Evolutionary conservation across 2,797 vertebrate species (phyloP), one percentile per base, ranked within the genome.

Genomic region (Hirundo rustica): DNA sequence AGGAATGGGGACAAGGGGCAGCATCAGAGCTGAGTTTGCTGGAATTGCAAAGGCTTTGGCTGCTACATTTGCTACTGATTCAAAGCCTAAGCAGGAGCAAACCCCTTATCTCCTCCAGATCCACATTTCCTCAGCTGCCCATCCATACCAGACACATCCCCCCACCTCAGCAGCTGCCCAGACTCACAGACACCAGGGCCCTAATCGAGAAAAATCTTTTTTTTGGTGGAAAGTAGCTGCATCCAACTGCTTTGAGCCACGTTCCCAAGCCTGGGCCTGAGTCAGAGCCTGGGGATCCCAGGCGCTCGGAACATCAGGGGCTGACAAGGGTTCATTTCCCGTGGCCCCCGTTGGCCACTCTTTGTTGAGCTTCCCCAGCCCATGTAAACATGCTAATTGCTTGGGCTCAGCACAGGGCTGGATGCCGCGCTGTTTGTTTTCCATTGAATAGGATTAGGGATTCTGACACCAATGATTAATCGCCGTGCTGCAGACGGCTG

Each of bases 381-480:
- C 96, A 95, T 97, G 97, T 96, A 96, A 95, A 97, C 97, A 96
- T 92, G 95, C 71, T 94, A 96, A 97, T 97, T 96, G 97, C 97
- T 96, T 93, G 94, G 97, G 97, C 96, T 96, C 97, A 97, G 97
- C 96, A 95, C 94, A 98, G 98, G 97, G 97, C 98, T 98, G 98
- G 98, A 98, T 98, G 98, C 98, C 98, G 98, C 40, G 73, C 96
- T 97, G 97, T 99, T 99, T 99, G 99, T 99, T 99, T 99, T 98
- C 97, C 97, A 97, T 97, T 99, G 98, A 99, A 98, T 98, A 96
- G 98, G 98, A 99, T 99, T 99, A 99, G 98, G 98, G 98, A 98
- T 98, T 98, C 98, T 99, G 99, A 99, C 99, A 98, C 98, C 98
- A 98, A 96, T 99, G 99, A 99, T 99, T 99, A 99, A 99, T 99